Conservation (phyloP, 2,888 invertebrate species). For the Tenthredo livida region DNA sequence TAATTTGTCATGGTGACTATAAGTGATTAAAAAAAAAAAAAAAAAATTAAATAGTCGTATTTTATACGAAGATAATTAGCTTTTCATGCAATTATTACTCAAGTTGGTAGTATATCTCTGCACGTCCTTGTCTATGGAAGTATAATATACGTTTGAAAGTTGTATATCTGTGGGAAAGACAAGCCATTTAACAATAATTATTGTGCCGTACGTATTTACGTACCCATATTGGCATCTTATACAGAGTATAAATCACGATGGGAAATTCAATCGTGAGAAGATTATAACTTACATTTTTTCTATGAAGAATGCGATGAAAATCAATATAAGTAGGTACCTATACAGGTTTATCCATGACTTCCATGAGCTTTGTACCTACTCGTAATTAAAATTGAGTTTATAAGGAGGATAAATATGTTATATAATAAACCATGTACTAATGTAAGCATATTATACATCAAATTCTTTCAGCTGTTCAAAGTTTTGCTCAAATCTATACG, state of each 20-base stretch:
- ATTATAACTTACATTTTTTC: background rate
- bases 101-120: background rate
- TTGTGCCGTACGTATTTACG: background rate
- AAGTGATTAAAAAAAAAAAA: background rate
- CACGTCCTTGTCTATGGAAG: conserved; percentile 37
- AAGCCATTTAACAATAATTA: conserved; percentile 58
- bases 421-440: background rate
- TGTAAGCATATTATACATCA: background rate
- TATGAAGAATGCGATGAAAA: background rate
- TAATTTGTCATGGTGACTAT: background rate
- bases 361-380: background rate
- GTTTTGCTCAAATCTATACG: conserved; percentile 68
- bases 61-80: conserved; percentile 13
- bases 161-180: conserved; percentile 59
- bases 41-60: background rate
- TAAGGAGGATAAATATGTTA: background rate
- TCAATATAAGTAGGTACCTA: background rate
- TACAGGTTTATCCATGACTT: background rate
- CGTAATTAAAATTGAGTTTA: background rate
- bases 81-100: conserved; percentile 38
- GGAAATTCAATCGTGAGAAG: conserved; percentile 38
- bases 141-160: conserved; percentile 40
- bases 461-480: conserved; percentile 36
- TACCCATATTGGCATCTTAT: background rate
- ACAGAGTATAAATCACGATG: conserved; percentile 15